phyloP scores from a whole-genome alignment of 2,888 invertebrate genomes.

The Melitaea athalia region DNA sequence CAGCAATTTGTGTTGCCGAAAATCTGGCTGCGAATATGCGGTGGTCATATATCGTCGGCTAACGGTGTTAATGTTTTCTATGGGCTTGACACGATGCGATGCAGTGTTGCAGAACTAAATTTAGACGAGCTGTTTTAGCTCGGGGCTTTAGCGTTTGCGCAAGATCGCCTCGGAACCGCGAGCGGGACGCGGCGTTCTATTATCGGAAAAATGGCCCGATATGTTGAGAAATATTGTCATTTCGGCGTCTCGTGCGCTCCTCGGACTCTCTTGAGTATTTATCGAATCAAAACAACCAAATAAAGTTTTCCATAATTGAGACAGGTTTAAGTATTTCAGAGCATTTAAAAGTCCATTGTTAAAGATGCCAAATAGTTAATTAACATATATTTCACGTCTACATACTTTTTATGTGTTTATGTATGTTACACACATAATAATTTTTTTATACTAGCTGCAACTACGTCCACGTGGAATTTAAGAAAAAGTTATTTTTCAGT shows the following conservation, averaged over 20 bases:
- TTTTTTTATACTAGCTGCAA: too few species aligned
- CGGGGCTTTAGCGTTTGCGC: slow-evolving; percentile 70
- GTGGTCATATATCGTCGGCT: slow-evolving; percentile 72
- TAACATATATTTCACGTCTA: background rate
- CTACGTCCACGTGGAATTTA: too few species aligned
- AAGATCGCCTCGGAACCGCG: slow-evolving; percentile 57
- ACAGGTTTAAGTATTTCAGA: background rate
- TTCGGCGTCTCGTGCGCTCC: slow-evolving; percentile 32
- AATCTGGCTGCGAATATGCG: slow-evolving; percentile 77
- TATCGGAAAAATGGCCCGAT: slow-evolving; percentile 73
- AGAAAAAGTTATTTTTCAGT: too few species aligned
- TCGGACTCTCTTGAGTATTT: slow-evolving; percentile 20
- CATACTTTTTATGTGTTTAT: background rate
- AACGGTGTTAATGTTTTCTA: slow-evolving; percentile 74
- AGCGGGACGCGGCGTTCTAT: slow-evolving; percentile 69
- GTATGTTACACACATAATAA: too few species aligned
- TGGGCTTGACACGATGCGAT: slow-evolving; percentile 63
- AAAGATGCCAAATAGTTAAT: background rate
- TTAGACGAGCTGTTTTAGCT: slow-evolving; percentile 70
- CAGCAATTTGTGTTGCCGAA: slow-evolving; percentile 80
- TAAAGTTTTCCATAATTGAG: background rate
- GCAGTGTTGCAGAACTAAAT: slow-evolving; percentile 77
- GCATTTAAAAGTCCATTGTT: background rate
- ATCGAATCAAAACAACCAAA: background rate
- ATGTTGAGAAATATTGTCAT: slow-evolving; percentile 50